These are phyloP conservation scores for Platalea minor DNA, from an alignment of 2,797 vertebrate genomes.

Conservation along the genomic window DNA sequence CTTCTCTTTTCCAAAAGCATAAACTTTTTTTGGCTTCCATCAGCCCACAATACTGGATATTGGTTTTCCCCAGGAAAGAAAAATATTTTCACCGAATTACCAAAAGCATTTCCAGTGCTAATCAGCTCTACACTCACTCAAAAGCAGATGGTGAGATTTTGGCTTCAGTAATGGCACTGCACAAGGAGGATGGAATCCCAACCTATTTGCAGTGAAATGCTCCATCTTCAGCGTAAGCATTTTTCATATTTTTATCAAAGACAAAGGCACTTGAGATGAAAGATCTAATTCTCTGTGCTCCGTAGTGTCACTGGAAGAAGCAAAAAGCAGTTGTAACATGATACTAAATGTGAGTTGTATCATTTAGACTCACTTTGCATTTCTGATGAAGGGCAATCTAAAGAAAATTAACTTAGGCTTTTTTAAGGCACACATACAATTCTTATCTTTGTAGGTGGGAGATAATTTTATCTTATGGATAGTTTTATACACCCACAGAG, in stretches of 20 bases:
- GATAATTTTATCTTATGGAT: not conserved
- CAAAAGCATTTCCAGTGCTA: not conserved
- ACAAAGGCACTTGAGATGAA: slow-evolving; percentile 25
- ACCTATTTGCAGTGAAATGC: rapidly evolving
- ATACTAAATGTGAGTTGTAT: not conserved
- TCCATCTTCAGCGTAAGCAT: not conserved
- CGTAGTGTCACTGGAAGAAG: not conserved
- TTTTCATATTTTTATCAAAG: slow-evolving; percentile 33
- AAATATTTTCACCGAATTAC: not conserved
- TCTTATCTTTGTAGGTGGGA: not conserved
- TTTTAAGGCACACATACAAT: not conserved
- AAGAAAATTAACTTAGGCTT: slow-evolving; percentile 22
- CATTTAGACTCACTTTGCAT: slow-evolving; percentile 20
- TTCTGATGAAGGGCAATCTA: not conserved
- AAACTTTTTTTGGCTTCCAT: not conserved
- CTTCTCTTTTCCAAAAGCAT: not conserved
- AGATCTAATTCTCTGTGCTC: not conserved
- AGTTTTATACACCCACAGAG: not conserved
- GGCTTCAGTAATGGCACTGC: not conserved
- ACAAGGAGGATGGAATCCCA: not conserved
- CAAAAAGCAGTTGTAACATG: not conserved
- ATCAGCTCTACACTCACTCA: not conserved
- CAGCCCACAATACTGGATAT: not conserved
- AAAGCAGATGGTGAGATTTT: not conserved
- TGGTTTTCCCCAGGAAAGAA: not conserved